phyloP scores from a whole-genome alignment of 2,797 vertebrate species.

The Hyperoplus immaculatus region DNA sequence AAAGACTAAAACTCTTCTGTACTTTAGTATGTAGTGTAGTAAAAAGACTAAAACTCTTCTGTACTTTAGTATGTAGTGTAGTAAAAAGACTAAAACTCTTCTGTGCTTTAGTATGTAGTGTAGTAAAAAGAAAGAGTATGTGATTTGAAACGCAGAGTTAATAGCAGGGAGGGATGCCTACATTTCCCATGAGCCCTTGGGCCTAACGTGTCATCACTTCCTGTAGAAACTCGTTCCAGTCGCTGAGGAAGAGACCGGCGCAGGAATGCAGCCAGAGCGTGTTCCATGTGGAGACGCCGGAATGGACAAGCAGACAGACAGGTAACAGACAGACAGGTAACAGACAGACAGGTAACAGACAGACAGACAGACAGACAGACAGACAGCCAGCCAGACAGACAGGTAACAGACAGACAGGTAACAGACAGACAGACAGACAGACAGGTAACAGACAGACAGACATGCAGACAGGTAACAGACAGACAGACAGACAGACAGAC shows the following conservation, averaged over 20 bases:
- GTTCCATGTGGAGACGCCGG: conserved; percentile 69
- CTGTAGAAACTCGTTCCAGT: conserved; percentile 90
- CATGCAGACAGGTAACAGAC: not conserved
- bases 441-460: not conserved
- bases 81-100: too few relatives aligned
- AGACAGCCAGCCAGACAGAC: not conserved
- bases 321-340: not conserved
- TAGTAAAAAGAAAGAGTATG: too few relatives aligned
- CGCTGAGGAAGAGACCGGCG: conserved; percentile 84
- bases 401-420: too few relatives aligned
- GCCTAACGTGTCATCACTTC: not conserved
- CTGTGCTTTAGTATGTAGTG: too few relatives aligned
- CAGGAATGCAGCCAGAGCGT: conserved; percentile 80
- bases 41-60: too few relatives aligned
- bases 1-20: too few relatives aligned
- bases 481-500: not conserved
- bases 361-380: not conserved
- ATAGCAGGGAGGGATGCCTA: too few relatives aligned
- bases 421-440: too few relatives aligned
- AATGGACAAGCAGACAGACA: conserved; percentile 10
- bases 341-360: too few relatives aligned
- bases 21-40: too few relatives aligned
- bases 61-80: too few relatives aligned
- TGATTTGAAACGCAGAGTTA: too few relatives aligned
- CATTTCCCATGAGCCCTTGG: not conserved